Base-by-base conservation (phyloP, 1,140 invertebrate genomes). In the Marisa cornuarietis region DNA sequence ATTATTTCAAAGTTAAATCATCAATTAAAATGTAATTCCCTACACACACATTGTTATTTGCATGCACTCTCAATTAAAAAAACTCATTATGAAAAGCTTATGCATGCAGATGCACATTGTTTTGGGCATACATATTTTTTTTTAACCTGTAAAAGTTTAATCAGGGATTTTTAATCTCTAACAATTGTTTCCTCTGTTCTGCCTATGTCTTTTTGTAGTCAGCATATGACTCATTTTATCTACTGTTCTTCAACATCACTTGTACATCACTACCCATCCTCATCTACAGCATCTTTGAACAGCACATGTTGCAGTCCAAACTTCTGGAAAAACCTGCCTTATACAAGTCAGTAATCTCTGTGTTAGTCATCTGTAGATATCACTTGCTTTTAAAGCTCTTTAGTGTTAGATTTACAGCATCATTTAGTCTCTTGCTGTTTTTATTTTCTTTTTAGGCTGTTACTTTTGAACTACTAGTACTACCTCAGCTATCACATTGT, bases 231-330 rank as follows among this genome's bases (percentile, higher is more conserved):
- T 82, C 86, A 24, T 89, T 87, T 75, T 88, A 85, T 75, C 83
- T 91, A 22, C 84, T 88, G 83, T 90, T 90, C 74, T 91, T 87
- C 83, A 91, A 91, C 85, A 87, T 90, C 51, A 87, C 88, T 5
- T 89, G 90, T 71, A 90, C 90, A 10, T 86, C 90, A 18, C 79
- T 91, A 52, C 90, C 90, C 13, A 91, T 90, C 66, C 82, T 91
- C 31, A 82, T 89, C 54, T 87, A 91, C 94, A 95, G 95, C 76
- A 94, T 98, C 73, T 98, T 97, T 88, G 97, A 99, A 91, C 95
- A 96, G 91, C 93, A 96, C 87, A 95, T 96, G 78, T 94, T 95
- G 7, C 79, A 83, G 68, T 80, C 81, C 54, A 88, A 90, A 42
- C 91, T 97, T 0, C 87, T 96, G 73, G 90, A 91, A 86, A 92